Evolutionary conservation across 2,113 vertebrate species (phyloP).

Genomic region (Lamprologus callipterus): DNA sequence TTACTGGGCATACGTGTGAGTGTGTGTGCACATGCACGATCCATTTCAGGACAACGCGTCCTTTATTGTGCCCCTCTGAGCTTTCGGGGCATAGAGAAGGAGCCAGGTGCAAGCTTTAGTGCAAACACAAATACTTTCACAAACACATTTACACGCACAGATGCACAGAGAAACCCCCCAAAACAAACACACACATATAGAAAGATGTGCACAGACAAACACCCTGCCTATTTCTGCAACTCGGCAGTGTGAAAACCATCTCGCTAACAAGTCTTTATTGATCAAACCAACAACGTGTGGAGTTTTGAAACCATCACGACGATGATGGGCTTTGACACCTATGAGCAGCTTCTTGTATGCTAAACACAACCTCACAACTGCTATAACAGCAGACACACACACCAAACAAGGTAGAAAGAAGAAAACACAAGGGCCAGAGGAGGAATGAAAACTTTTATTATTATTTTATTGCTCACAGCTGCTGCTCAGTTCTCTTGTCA

Average conservation of each 20-base stretch:
- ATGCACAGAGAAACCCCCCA: not conserved
- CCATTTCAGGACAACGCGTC: constrained; percentile 32
- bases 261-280: not conserved
- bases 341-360: not conserved
- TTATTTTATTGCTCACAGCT: not conserved
- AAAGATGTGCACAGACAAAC: not conserved
- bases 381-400: not conserved
- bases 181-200: not conserved
- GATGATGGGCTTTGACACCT: not conserved
- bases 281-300: not conserved
- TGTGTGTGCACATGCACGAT: not conserved
- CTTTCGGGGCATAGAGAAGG: constrained; percentile 8
- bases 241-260: not conserved
- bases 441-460: not conserved
- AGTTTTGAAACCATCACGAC: not conserved
- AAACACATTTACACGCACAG: not conserved
- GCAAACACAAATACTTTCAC: not conserved
- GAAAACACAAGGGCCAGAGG: not conserved
- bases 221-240: not conserved
- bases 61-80: constrained; percentile 50
- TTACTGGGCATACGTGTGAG: not conserved
- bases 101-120: constrained; percentile 52
- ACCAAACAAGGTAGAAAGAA: not conserved
- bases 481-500: not conserved
- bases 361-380: not conserved